Base-by-base conservation (phyloP, 2,113 vertebrate genomes). In the Todiramphus chloris region DNA sequence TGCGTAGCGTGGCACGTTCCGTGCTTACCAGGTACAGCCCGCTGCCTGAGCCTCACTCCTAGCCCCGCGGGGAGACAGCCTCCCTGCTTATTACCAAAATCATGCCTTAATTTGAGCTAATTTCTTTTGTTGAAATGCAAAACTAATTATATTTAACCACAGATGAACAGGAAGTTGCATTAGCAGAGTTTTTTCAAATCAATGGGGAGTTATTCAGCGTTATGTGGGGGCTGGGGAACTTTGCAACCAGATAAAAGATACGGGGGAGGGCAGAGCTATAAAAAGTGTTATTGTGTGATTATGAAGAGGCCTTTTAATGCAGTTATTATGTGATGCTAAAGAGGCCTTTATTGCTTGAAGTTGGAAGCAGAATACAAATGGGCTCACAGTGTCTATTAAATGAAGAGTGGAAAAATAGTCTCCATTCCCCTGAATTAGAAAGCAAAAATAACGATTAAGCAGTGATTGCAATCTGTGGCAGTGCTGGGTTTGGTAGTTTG, bases 111-210 rank as follows among this genome's bases (percentile, higher is more conserved):
- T 96, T 95, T 87, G 91, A 94, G 96, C 81, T 94, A 27, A 62
- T 95, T 95, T 89, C 97, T 96, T 97, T 97, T 96, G 96, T 97
- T 96, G 97, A 79, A 94, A 97, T 25, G 74, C 93, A 96, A 94
- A 97, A 93, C 93, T 97, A 96, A 97, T 97, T 97, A 75, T 96
- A 78, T 96, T 97, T 94, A 96, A 96, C 96, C 87, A 37, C 24
- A 44, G 93, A 96, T 74, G 70, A 94, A 87, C 83, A 84, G 80
- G 83, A 97, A 97, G 96, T 96, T 96, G 95, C 92, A 90, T 87
- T 94, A 94, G 94, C 69, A 86, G 90, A 63, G 50, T 96, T 97
- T 96, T 87, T 94, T 84, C 81, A 50, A 62, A 96, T 97, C 94
- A 97, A 55, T 96, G 88, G 92, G 62, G 95, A 97, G 95, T 95